Base-by-base conservation (phyloP, 2,888 invertebrate genomes). In the Malthinus flaveolus region DNA sequence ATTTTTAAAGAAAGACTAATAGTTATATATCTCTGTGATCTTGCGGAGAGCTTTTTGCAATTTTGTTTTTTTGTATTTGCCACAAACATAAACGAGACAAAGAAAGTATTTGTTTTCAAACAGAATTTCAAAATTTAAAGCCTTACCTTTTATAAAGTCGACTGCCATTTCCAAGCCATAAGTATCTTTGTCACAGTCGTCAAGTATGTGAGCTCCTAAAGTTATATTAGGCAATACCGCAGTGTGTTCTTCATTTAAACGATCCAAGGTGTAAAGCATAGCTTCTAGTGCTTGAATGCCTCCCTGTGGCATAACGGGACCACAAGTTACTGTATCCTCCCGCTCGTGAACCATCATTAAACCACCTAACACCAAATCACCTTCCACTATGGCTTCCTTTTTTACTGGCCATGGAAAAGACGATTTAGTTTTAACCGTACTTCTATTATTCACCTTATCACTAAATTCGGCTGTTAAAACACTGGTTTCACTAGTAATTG, bases 261-360 rank as follows among this genome's bases (percentile, higher is more conserved):
- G 83, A 76, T 95, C 95, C 72, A 96, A 78, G 0, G 96, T 95
- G 75, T 88, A 95, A 44, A 96, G 81, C 95, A 96, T 96, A 0
- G 91, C 91, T 76, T 96, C 96, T 63, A 95, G 79, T 0, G 95
- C 95, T 72, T 91, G 91, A 5, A 91, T 86, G 0, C 91, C 91
- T 1, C 95, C 95, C 78, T 96, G 95, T 0, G 94, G 93, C 95
- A 95, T 95, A 42, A 96, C 90, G 1, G 91, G 92, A 0, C 96
- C 96, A 73, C 96, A 96, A 1, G 91, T 93, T 73, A 90, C 85
- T 46, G 86, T 86, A 68, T 95, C 95, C 67, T 93, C 91, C 15
- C 96, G 82, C 71, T 95, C 95, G 75, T 96, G 96, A 0, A 96
- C 89, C 93, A 96, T 96, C 93, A 96, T 95, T 45, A 96, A 80